Evolutionary conservation across 2,113 vertebrate species (phyloP), one percentile per base, ranked within the genome.

Genomic region (Clarias magur): DNA sequence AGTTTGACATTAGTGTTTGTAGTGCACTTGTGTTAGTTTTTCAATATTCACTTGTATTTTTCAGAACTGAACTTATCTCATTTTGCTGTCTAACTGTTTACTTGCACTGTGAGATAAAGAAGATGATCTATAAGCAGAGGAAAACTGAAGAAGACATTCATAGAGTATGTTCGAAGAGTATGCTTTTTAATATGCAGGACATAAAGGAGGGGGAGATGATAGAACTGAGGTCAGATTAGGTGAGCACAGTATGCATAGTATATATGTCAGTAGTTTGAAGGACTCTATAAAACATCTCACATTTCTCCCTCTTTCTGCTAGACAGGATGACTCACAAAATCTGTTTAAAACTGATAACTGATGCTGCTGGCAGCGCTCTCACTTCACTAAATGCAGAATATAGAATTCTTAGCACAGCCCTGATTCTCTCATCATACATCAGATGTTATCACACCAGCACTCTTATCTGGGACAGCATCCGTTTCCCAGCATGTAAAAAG

Each of bases 111-210:
- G 86, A 91, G 84, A 90, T 91, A 87, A 90, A 87, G 86, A 80
- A 82, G 86, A 92, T 73, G 88, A 88, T 23, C 27, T 21, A 68
- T 88, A 88, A 68, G 85, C 60, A 86, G 91, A 79, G 85, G 83
- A 63, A 8, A 83, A 67, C 72, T n/a, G 11, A 4, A 53, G 21
- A 76, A 15, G 4, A 42, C 23, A 15, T 42, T 10, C 68, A 7
- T 81, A 85, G 88, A 65, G 63, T 76, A 30, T 82, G 92, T 93
- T 93, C 88, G 34, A 72, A 84, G 87, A 48, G 65, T 84, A 68
- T 85, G 59, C 42, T 54, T 30, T 54, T 82, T 62, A 13, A 65
- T 59, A 72, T 34, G 19, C 27, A 75, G 78, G 48, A 27, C 78
- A 72, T 63, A 17, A 80, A 70, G 84, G 82, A 84, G 34, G 15